Evolutionary conservation across 1,140 invertebrate species (phyloP), one percentile per base, ranked within the genome.

Genomic region (Macrocentrus cingulum): DNA sequence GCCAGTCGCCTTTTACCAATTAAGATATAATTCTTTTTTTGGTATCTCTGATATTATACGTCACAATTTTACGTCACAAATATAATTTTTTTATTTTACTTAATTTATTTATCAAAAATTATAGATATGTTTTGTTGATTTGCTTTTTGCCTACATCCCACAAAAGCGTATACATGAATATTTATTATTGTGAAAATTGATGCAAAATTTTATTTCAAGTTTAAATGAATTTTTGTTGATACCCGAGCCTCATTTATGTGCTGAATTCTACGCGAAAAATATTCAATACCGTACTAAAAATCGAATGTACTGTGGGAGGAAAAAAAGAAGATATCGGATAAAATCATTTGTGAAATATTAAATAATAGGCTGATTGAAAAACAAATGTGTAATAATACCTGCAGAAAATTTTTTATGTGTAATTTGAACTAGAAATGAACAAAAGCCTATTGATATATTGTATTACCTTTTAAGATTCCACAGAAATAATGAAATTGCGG

Each of bases 1-100:
- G 56, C 60, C 56, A 62, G 52, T 58, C 56, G 54, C 37, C 59
- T 52, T 55, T 53, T 25, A 53, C 20, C 19, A 41, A 57, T 56
- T 53, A 8, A 45, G 36, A 39, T 48, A 34, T 29, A n/a, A 20
- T 11, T 23, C 20, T 19, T 56, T 50, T 29, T 44, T 25, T 37
- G n/a, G 20, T n/a, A 22, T 44, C 44, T 51, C 29, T 42, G 42
- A 44, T 22, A 23, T 48, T 23, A 16, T 16, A 20, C 15, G n/a
- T n/a, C 9, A 29, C 25, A 29, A 5, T 29, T 29, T 29, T 29
- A 29, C 9, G 25, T 29, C 25, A 32, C 16, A 51, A 37, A 51
- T 19, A 36, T 15, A 51, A 16, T 16, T n/a, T 37, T 44, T 42
- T 54, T 54, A 8, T 18, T 23, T 25, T 20, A 18, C 20, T 36